Conservation (phyloP, 2,888 invertebrate genomes). For the Torymus tubicola region DNA sequence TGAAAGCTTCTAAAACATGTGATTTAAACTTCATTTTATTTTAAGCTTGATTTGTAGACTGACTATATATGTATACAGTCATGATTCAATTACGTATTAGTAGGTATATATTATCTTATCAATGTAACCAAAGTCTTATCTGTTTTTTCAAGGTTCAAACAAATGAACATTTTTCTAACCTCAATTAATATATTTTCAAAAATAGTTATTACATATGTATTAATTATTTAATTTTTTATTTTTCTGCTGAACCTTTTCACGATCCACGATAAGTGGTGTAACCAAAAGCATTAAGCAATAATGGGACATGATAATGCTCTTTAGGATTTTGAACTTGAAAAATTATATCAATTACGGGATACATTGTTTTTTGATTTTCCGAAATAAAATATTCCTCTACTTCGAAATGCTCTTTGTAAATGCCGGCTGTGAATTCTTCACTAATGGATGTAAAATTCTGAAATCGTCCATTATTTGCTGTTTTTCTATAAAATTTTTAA, state of each 20-base stretch:
- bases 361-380: conserved; percentile 80
- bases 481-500: conserved; percentile 68
- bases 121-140: no score
- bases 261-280: conserved; percentile 86
- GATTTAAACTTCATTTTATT: no score
- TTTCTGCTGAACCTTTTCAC: conserved; percentile 64
- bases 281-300: conserved; percentile 85
- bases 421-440: conserved; percentile 79
- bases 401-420: conserved; percentile 85
- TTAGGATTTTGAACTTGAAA: conserved; percentile 80
- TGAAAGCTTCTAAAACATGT: no score
- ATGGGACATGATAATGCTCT: conserved; percentile 85
- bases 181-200: no score
- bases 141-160: no score
- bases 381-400: conserved; percentile 82
- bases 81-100: no score
- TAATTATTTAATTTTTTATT: no score
- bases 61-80: no score
- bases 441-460: conserved; percentile 78
- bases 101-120: no score
- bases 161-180: no score
- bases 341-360: conserved; percentile 85
- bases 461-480: conserved; percentile 82
- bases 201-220: no score
- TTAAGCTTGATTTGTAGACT: no score